These are phyloP conservation scores for Sparidentex hasta DNA, from an alignment of 2,797 vertebrate species.

Conservation along the genomic window DNA sequence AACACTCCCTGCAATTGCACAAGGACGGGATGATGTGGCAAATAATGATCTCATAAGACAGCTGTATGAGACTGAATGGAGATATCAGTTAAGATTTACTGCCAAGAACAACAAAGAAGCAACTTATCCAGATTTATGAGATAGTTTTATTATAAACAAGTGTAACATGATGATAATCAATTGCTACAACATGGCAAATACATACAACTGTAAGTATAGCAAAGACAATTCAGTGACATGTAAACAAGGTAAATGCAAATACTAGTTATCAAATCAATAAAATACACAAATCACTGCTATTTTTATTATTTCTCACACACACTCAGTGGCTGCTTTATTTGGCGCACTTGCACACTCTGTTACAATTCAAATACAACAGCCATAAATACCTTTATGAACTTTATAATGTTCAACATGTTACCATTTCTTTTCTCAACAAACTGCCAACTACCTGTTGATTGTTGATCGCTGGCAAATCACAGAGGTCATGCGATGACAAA, in stretches of 20 bases:
- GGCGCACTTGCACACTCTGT: not conserved
- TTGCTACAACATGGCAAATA: not conserved
- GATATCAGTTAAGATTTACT: not conserved
- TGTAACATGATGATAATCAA: not conserved
- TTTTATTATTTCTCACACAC: not conserved
- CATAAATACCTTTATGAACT: not conserved
- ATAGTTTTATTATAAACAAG: slow-evolving; percentile 22
- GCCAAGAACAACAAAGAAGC: not conserved
- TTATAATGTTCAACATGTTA: not conserved
- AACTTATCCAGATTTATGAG: not conserved
- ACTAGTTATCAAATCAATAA: slow-evolving; percentile 17
- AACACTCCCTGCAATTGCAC: not conserved
- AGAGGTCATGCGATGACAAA: too few relatives aligned
- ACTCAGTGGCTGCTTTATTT: not conserved
- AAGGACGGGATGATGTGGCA: not conserved
- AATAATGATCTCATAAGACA: fast-evolving
- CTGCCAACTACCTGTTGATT: too few relatives aligned
- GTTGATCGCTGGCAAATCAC: too few relatives aligned
- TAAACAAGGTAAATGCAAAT: slow-evolving; percentile 14
- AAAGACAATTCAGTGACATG: slow-evolving; percentile 2
- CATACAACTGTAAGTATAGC: not conserved
- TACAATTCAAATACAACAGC: not conserved
- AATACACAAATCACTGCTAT: slow-evolving; percentile 4
- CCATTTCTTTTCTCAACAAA: too few relatives aligned
- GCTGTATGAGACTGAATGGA: too few relatives aligned